Base-by-base conservation (phyloP, 2,113 vertebrate genomes). In the Cnemophilus loriae region DNA sequence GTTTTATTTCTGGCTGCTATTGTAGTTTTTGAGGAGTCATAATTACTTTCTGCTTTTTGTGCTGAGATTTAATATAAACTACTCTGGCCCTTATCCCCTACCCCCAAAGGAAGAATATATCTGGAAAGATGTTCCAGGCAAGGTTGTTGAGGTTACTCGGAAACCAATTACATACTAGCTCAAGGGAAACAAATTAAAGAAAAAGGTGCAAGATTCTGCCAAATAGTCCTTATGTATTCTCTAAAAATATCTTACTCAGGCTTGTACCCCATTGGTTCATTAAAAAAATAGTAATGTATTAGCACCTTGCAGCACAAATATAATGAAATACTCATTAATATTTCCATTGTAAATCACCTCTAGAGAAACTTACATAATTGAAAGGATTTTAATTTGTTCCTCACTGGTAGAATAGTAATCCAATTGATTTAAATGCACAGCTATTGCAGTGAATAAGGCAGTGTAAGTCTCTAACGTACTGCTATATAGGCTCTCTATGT, bases 251-350 rank as follows among this genome's bases (percentile, higher is more conserved):
- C 33, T 52, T 84, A 73, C 33, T 83, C 44, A 78, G 39, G 23
- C 32, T 74, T 68, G 17, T 67, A 50, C 9, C 5, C 39, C 24
- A 81, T 8, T 84, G 35, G 46, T 74, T 94, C 50, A 46, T 83
- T 93, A 32, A 93, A 94, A 90, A 81, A 76, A 67, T 21, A 65
- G 41, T 16, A 79, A 60, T 17, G 20, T 46, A 79, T n/a, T 74
- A 55, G 24, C 50, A 86, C 35, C 80, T 90, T 74, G 71, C 19
- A 93, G 47, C 89, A 80, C 16, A 84, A 41, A n/a, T 81, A 9
- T 81, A 93, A 89, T 90, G 64, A 97, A 95, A 86, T 92, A 93
- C 80, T 92, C 63, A 89, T 92, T 90, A 86, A 50, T 92, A 89
- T 92, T 95, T 90, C 50, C 30, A 44, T 41, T 87, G 56, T 86